Conservation (phyloP, 2,797 vertebrate species). For the Danio aesculapii region DNA sequence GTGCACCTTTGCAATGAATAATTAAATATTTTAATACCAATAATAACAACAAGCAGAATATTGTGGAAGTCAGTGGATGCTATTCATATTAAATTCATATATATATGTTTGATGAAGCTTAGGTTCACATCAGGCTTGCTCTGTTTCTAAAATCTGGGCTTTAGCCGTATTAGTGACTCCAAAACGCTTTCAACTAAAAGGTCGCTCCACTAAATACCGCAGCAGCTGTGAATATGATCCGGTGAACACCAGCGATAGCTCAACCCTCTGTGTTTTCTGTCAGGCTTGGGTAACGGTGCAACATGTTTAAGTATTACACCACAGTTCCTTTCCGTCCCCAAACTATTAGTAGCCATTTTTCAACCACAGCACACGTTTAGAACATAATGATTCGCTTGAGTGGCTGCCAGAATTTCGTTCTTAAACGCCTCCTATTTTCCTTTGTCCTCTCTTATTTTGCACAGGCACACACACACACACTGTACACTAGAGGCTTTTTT, state of each 20-base stretch:
- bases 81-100: not conserved
- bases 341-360: slow-evolving; percentile 79
- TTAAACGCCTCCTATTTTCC: slow-evolving; percentile 6
- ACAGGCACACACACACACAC: not conserved
- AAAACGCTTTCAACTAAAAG: not conserved
- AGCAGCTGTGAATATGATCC: slow-evolving; percentile 16
- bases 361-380: slow-evolving; percentile 72
- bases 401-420: slow-evolving; percentile 68
- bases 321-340: slow-evolving; percentile 71
- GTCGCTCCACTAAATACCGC: not conserved
- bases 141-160: not conserved
- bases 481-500: slow-evolving; percentile 9
- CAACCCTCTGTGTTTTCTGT: slow-evolving; percentile 47
- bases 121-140: not conserved
- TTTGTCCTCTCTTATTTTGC: not conserved
- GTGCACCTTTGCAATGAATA: not conserved
- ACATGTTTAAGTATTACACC: slow-evolving; percentile 77
- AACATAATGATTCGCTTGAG: slow-evolving; percentile 79
- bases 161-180: not conserved
- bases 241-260: slow-evolving; percentile 71
- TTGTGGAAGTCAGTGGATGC: not conserved
- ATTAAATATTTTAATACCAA: not conserved
- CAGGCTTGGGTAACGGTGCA: slow-evolving; percentile 37
- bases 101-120: not conserved
- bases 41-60: not conserved